These are phyloP conservation scores for Scortum barcoo DNA, from an alignment of 2,113 vertebrate species.

Conservation along the genomic window DNA sequence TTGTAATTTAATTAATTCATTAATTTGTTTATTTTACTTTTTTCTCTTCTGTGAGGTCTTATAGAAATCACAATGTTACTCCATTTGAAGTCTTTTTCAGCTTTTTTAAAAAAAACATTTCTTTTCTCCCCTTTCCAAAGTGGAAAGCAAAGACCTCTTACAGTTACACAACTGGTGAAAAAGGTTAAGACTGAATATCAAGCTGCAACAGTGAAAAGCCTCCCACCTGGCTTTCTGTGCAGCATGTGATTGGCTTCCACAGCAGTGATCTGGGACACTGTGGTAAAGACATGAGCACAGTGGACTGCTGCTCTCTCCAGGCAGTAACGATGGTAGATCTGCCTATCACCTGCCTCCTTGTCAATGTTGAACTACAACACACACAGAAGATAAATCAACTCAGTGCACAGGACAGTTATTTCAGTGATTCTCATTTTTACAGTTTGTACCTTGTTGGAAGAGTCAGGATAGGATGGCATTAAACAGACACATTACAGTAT, in stretches of 20 bases:
- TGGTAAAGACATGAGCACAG: constrained; percentile 95
- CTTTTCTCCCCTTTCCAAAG: too few species aligned
- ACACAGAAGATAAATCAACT: not conserved
- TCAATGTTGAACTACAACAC: constrained; percentile 92
- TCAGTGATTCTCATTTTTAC: not conserved
- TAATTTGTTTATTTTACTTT: too few species aligned
- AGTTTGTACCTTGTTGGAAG: not conserved
- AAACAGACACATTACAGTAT: not conserved
- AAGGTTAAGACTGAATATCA: not conserved
- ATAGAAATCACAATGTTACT: too few species aligned
- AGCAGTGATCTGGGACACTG: constrained; percentile 96
- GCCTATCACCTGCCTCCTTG: constrained; percentile 95
- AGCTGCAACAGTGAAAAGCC: not conserved
- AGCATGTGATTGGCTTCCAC: constrained; percentile 96
- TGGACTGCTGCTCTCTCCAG: constrained; percentile 94
- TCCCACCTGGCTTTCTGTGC: constrained; percentile 91
- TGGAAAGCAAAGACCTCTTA: too few species aligned
- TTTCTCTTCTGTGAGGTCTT: too few species aligned
- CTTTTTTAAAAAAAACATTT: too few species aligned
- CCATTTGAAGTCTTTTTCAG: too few species aligned
- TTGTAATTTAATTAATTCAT: too few species aligned
- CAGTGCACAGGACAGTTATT: not conserved
- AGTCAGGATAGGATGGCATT: not conserved
- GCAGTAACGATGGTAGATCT: constrained; percentile 98
- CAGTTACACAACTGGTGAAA: too few species aligned